Conservation (phyloP, 1,140 invertebrate species). For the Macrotrachela quadricornifera region DNA sequence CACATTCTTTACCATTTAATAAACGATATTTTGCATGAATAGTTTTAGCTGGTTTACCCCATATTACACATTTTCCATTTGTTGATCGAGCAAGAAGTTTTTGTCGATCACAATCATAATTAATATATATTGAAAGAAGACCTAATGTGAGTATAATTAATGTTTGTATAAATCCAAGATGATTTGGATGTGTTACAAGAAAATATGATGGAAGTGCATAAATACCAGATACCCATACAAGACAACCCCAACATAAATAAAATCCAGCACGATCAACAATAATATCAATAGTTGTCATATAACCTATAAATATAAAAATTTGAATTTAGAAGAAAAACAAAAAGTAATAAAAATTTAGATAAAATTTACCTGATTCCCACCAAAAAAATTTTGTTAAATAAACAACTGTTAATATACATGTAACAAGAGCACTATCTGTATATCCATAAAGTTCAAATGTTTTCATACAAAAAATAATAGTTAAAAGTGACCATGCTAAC, state of each 20-base stretch:
- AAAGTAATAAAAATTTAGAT: too few species aligned
- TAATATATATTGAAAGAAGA: conserved; percentile 24
- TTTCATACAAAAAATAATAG: conserved; percentile 25
- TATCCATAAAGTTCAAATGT: conserved; percentile 29
- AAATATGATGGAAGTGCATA: conserved; percentile 36
- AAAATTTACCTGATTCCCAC: conserved; percentile 33
- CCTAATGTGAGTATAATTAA: conserved; percentile 29
- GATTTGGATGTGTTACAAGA: conserved; percentile 31
- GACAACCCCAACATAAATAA: conserved; percentile 39
- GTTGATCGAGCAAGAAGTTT: conserved; percentile 31
- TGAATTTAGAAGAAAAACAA: too few species aligned
- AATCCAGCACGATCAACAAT: conserved; percentile 40
- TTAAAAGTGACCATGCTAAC: conserved; percentile 38
- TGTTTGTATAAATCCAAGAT: conserved; percentile 17
- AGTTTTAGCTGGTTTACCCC: conserved; percentile 31
- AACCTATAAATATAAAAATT: conserved; percentile 21
- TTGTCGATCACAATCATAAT: conserved; percentile 35
- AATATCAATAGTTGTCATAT: conserved; percentile 42
- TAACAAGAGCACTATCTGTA: conserved; percentile 31
- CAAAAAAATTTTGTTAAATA: conserved; percentile 42
- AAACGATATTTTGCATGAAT: conserved; percentile 30
- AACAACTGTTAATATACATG: conserved; percentile 29
- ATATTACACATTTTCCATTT: conserved; percentile 31
- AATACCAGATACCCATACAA: conserved; percentile 36
- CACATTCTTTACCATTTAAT: conserved; percentile 15